Percentiles rank a stretch among this genome's conserved stretches.
These are phyloP conservation scores for Nymphicus hollandicus DNA, from an alignment of 2,113 vertebrate genomes.

Conservation along the genomic window DNA sequence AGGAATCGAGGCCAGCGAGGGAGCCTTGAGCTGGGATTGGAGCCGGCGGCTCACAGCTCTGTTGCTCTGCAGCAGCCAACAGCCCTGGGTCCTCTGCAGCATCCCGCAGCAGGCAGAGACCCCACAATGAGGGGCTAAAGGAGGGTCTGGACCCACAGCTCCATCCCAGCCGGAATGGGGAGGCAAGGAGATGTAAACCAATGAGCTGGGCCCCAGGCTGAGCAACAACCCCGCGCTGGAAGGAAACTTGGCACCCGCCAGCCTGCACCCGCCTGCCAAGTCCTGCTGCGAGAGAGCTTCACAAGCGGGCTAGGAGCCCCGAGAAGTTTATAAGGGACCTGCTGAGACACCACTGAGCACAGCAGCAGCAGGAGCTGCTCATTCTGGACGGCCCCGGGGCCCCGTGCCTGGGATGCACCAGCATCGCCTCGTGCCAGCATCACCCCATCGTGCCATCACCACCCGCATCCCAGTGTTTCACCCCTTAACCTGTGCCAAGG, in stretches of 20 bases:
- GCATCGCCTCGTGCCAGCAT: fast-evolving
- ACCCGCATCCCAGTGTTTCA: fast-evolving
- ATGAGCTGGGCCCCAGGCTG: not conserved
- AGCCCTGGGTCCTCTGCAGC: not conserved
- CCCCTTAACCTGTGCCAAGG: not conserved
- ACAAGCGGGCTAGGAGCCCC: not conserved
- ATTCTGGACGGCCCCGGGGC: fast-evolving
- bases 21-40: not conserved
- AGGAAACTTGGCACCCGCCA: conserved; percentile 14
- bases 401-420: not conserved
- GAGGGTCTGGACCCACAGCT: not conserved
- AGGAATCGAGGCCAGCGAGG: conserved; percentile 6
- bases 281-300: not conserved
- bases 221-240: not conserved
- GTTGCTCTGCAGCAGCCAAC: not conserved
- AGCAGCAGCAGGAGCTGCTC: not conserved
- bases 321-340: not conserved
- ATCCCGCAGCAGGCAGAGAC: not conserved
- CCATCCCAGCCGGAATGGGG: not conserved
- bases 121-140: fast-evolving
- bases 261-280: not conserved
- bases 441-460: not conserved
- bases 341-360: not conserved
- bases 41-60: fast-evolving
- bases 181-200: not conserved